Base-by-base conservation (phyloP, 2,888 invertebrate genomes). In the Pammene fasciana region DNA sequence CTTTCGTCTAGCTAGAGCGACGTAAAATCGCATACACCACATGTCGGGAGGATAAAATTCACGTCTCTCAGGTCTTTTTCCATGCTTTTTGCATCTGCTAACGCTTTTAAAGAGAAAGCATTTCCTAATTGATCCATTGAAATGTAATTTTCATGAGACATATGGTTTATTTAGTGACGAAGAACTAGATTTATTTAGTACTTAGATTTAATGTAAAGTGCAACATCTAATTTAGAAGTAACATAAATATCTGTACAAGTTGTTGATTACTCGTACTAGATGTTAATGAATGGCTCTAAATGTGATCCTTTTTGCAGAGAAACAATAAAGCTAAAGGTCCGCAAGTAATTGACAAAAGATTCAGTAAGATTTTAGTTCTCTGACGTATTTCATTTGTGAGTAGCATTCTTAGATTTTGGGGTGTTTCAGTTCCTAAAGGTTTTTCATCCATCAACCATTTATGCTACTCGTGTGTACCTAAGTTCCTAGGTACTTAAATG, bases 311-410 rank as follows among this genome's bases (percentile, higher is more conserved):
- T 34, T 59, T 57, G 52, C 57, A 64, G 36, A 50, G 36, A 64
- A 34, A 64, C 52, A 52, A 68, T 64, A 64, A 56, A 56, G n/a
- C 38, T 50, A 62, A 64, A 62, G 45, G 43, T 57, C 62, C 43
- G 26, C 45, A 52, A 54, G 45, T 38, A 64, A 65, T 59, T 59
- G 57, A 68, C 68, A 68, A 65, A 66, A 57, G 57, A 65, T 55
- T 68, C 45, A 16, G 57, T 11, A 18, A 38, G 57, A 55, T 16
- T 56, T 38, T 16, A 45, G 3, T n/a, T 68, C 45, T 59, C 45
- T 14, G 9, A 18, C 26, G 50, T 38, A 50, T 60, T 34, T 62
- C 52, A 52, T 62, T 48, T 62, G 50, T 50, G 38, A 16, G 36
- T 52, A 62, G 41, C 6, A 38, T 18, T 50, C 61, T n/a, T 50